Evolutionary conservation across 1,140 invertebrate species (phyloP).

Genomic region (Manduca sexta): DNA sequence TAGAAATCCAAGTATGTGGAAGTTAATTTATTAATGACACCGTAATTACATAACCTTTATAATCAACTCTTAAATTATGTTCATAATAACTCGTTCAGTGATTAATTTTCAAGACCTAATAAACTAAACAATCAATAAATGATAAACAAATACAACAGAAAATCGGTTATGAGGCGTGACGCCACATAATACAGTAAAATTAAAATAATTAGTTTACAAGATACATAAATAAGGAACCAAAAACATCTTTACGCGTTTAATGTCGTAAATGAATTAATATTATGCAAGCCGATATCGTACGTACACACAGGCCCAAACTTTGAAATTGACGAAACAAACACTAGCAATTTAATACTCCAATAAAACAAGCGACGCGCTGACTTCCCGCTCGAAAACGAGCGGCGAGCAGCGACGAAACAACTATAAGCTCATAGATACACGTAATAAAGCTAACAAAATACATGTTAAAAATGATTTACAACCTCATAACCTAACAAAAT

Average conservation of each 20-base stretch:
- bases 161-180: constrained; percentile 34
- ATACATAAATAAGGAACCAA: constrained; percentile 23
- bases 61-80: constrained; percentile 59
- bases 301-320: constrained; percentile 36
- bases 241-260: constrained; percentile 29
- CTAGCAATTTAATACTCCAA: constrained; percentile 52
- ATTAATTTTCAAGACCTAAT: constrained; percentile 50
- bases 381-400: constrained; percentile 25
- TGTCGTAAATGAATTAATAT: constrained; percentile 33
- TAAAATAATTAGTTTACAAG: constrained; percentile 16
- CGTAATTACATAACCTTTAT: constrained; percentile 55
- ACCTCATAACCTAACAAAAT: constrained; percentile 69
- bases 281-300: constrained; percentile 49
- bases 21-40: constrained; percentile 66
- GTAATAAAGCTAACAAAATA: constrained; percentile 68
- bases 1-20: constrained; percentile 66
- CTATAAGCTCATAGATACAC: constrained; percentile 49
- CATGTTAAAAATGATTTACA: constrained; percentile 70
- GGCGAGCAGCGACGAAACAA: constrained; percentile 22
- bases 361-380: constrained; percentile 15
- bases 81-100: constrained; percentile 49
- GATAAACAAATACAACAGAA: constrained; percentile 47
- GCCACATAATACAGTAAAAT: constrained; percentile 30
- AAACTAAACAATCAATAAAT: constrained; percentile 49
- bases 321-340: constrained; percentile 20